Percentiles rank a stretch among this genome's conserved stretches.
Evolutionary conservation across 2,797 vertebrate genomes (phyloP).

Genomic region (Enteromius afrohamiltoni): DNA sequence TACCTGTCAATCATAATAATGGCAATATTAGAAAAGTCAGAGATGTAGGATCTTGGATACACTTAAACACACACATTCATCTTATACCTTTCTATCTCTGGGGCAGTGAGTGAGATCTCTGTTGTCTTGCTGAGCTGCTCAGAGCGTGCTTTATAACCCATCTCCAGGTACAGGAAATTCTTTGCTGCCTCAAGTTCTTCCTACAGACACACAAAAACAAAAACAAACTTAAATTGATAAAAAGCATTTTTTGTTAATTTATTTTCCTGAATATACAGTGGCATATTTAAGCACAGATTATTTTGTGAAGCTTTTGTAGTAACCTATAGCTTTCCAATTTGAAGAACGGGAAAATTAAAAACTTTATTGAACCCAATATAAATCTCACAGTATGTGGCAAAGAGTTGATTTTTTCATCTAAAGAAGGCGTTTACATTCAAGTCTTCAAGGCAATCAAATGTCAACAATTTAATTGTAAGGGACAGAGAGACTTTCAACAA

Average conservation of each 20-base stretch:
- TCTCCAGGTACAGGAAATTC: constrained; percentile 91
- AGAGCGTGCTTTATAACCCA: constrained; percentile 95
- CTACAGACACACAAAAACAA: constrained; percentile 68
- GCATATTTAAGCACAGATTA: background rate
- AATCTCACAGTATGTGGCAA: background rate
- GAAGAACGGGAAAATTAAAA: background rate
- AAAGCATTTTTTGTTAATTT: background rate
- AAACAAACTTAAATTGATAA: background rate
- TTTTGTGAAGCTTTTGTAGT: background rate
- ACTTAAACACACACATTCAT: constrained; percentile 9
- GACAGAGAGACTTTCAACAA: background rate
- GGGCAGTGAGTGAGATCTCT: constrained; percentile 86
- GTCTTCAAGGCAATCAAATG: background rate
- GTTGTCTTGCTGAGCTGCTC: constrained; percentile 89
- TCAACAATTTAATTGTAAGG: background rate
- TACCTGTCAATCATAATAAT: constrained; percentile 78
- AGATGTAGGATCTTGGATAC: constrained; percentile 21
- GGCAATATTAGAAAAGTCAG: constrained; percentile 3
- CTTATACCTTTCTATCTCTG: constrained; percentile 86
- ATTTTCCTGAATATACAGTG: background rate
- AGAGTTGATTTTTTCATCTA: background rate
- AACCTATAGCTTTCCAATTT: background rate
- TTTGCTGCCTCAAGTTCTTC: constrained; percentile 86
- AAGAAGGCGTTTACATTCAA: background rate
- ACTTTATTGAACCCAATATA: background rate